A percentile compares a stretch with the other conserved stretches of the same genome.
phyloP scores from a whole-genome alignment of 2,113 vertebrate species.

The Gracilinanus agilis region DNA sequence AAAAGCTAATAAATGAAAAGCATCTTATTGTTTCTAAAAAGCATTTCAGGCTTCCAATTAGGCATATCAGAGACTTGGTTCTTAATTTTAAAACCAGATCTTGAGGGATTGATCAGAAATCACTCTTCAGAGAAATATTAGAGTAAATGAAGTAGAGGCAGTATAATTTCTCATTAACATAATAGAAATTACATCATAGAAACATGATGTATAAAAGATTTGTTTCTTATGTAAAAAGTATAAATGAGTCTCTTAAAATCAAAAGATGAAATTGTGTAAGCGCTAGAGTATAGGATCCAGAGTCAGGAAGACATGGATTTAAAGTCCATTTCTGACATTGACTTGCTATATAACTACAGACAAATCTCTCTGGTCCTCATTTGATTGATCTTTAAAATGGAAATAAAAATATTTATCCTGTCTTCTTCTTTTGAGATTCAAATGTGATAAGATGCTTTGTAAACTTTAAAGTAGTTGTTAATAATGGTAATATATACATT shows the following conservation, averaged over 20 bases:
- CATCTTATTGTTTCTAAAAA: neutral
- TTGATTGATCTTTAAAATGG: neutral
- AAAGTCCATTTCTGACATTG: neutral
- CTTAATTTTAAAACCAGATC: neutral
- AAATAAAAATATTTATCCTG: neutral
- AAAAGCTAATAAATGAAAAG: neutral
- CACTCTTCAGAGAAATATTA: neutral
- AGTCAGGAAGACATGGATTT: neutral
- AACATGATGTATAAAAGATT: neutral
- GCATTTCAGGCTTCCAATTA: neutral
- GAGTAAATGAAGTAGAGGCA: neutral
- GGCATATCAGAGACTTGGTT: neutral
- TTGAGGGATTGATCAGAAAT: neutral
- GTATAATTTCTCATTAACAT: neutral
- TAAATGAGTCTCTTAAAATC: neutral
- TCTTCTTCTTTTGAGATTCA: neutral
- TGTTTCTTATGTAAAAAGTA: neutral
- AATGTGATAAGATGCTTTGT: conserved; percentile 16
- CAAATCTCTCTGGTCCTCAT: neutral
- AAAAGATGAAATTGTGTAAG: neutral
- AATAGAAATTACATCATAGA: neutral
- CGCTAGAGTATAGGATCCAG: neutral
- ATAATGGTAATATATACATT: neutral
- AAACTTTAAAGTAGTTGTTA: conserved; percentile 32
- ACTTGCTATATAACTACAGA: neutral